Conservation (phyloP, 2,113 vertebrate species). For the Melanostigma gelatinosum region DNA sequence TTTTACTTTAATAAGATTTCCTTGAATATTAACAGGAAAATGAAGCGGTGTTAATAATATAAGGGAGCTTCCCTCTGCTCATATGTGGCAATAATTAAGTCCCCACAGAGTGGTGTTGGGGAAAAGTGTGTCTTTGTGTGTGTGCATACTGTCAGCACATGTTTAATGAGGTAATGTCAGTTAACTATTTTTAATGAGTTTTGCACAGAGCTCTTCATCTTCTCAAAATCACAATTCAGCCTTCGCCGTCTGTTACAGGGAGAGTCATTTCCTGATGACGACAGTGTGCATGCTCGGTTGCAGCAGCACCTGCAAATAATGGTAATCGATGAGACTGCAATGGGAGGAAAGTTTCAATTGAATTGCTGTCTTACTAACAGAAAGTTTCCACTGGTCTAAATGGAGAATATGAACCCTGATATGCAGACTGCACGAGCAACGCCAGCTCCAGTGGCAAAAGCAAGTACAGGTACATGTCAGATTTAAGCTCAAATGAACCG, state of each 20-base stretch:
- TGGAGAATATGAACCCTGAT: conserved; percentile 24
- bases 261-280: conserved; percentile 43
- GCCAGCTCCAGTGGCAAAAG: conserved; percentile 4
- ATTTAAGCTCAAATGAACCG: conserved; percentile 48
- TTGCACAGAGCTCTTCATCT: conserved; percentile 52
- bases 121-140: background rate
- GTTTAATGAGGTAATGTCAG: conserved; percentile 68
- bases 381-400: conserved; percentile 49
- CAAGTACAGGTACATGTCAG: conserved; percentile 34
- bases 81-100: conserved; percentile 77
- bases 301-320: conserved; percentile 67
- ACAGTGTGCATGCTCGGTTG: conserved; percentile 12
- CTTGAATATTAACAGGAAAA: conserved; percentile 73
- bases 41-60: conserved; percentile 74
- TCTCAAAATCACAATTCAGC: conserved; percentile 61
- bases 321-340: conserved; percentile 55
- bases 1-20: conserved; percentile 62
- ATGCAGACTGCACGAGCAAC: background rate
- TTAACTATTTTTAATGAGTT: conserved; percentile 73
- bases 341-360: conserved; percentile 40
- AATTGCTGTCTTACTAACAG: conserved; percentile 48
- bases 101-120: conserved; percentile 62
- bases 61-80: conserved; percentile 59
- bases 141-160: conserved; percentile 49
- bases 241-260: conserved; percentile 52